phyloP scores from a whole-genome alignment of 2,113 vertebrate species.

The Hippocampus zosterae region DNA sequence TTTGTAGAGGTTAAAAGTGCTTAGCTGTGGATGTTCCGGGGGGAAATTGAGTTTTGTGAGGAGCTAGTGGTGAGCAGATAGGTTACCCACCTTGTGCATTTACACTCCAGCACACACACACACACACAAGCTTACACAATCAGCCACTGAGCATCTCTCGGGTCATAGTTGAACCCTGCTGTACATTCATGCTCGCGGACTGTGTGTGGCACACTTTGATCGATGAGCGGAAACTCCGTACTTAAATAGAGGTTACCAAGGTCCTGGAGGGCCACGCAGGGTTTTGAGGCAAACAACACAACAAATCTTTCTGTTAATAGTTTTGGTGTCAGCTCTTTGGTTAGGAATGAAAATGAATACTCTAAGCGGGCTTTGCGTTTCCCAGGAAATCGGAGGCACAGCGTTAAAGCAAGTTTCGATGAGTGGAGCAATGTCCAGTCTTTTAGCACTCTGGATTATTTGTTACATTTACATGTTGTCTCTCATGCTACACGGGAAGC shows the following conservation, averaged over 20 bases:
- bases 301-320: slow-evolving; percentile 49
- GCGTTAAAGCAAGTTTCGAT: neutral
- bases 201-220: slow-evolving; percentile 53
- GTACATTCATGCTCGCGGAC: slow-evolving; percentile 46
- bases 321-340: slow-evolving; percentile 37
- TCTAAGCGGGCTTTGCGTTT: slow-evolving; percentile 15
- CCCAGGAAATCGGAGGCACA: slow-evolving; percentile 21
- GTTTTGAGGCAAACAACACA: slow-evolving; percentile 53
- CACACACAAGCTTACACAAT: slow-evolving; percentile 27
- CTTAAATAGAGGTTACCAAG: slow-evolving; percentile 68
- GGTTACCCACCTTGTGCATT: slow-evolving; percentile 33
- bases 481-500: neutral
- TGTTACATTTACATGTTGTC: slow-evolving; percentile 9
- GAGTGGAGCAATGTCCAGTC: neutral
- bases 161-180: slow-evolving; percentile 54
- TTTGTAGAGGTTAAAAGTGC: slow-evolving; percentile 57
- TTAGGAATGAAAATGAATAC: slow-evolving; percentile 51
- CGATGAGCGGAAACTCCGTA: slow-evolving; percentile 55
- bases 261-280: slow-evolving; percentile 33
- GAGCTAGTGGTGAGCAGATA: slow-evolving; percentile 33
- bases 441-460: slow-evolving; percentile 11
- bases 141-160: slow-evolving; percentile 42
- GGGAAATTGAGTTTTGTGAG: slow-evolving; percentile 53
- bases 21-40: slow-evolving; percentile 28
- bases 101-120: slow-evolving; percentile 18